Conservation (phyloP, 2,797 vertebrate species). For the Poecilia velifera region DNA sequence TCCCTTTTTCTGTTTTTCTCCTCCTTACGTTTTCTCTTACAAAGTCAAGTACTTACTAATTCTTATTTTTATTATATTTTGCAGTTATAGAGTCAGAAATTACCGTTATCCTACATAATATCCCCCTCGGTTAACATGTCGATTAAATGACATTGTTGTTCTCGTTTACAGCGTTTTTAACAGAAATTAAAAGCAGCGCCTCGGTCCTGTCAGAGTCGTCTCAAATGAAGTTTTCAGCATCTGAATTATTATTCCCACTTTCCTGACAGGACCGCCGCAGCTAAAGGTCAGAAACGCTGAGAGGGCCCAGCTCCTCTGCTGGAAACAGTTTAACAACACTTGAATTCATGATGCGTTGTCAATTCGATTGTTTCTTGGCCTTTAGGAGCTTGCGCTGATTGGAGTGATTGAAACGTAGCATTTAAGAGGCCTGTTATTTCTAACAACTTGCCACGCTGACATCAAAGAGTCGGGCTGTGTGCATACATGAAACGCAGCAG, state of each 20-base stretch:
- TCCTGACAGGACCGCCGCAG: constrained; percentile 25
- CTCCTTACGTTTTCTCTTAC: not conserved
- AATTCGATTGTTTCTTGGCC: constrained; percentile 32
- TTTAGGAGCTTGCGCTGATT: constrained; percentile 34
- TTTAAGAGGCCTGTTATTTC: constrained; percentile 27
- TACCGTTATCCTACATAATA: not conserved
- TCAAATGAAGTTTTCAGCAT: constrained; percentile 18
- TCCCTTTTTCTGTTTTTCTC: constrained; percentile 2
- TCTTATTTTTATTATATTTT: not conserved
- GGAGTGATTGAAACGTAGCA: constrained; percentile 28
- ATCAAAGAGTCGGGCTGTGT: constrained; percentile 13
- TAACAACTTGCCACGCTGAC: not conserved
- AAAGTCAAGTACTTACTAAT: not conserved
- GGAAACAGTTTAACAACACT: constrained; percentile 32
- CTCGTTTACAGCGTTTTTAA: constrained; percentile 4
- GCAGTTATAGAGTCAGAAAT: not conserved
- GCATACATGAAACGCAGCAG: not conserved
- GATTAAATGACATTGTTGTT: not conserved
- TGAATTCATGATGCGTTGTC: constrained; percentile 36
- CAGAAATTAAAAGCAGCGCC: not conserved
- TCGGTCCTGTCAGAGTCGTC: not conserved
- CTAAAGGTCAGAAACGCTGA: constrained; percentile 54
- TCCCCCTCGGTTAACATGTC: not conserved
- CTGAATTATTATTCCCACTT: constrained; percentile 34
- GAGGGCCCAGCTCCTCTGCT: constrained; percentile 10